Percentiles rank a stretch among this genome's conserved stretches.
Evolutionary conservation across 2,888 invertebrate species (phyloP).

Genomic region (Melanostoma scalare): DNA sequence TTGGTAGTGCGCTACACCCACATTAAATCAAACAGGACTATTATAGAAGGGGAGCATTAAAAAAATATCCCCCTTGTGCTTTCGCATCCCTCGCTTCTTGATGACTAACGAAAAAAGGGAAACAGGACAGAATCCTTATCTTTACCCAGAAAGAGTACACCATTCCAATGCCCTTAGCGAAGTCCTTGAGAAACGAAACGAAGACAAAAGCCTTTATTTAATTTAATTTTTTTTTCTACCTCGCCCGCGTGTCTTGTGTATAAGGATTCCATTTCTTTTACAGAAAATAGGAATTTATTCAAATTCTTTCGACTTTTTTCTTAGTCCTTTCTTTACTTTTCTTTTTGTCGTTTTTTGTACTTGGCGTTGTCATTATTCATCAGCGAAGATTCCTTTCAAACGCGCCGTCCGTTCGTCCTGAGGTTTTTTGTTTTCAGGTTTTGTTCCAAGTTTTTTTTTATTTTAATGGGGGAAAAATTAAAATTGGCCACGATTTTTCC

Average conservation of each 20-base stretch:
- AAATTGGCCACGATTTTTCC: conserved; percentile 81
- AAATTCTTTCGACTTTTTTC: conserved; percentile 61
- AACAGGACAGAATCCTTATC: conserved; percentile 65
- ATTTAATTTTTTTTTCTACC: conserved; percentile 77
- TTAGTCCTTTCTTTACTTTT: conserved; percentile 50
- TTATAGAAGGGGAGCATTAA: conserved; percentile 14
- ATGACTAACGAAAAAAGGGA: conserved; percentile 48
- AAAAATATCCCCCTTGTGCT: conserved; percentile 19
- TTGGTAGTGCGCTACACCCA: conserved; percentile 19
- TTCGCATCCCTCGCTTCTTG: conserved; percentile 10
- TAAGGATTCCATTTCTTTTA: conserved; percentile 65
- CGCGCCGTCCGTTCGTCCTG: conserved; percentile 51
- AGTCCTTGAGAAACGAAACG: conserved; percentile 64
- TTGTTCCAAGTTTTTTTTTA: conserved; percentile 49
- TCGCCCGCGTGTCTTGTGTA: conserved; percentile 43
- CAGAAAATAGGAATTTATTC: conserved; percentile 70
- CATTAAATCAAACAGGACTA: conserved; percentile 54
- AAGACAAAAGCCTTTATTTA: conserved; percentile 78
- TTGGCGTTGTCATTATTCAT: conserved; percentile 79
- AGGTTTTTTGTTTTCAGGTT: conserved; percentile 60
- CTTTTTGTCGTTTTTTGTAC: conserved; percentile 68
- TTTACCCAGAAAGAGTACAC: conserved; percentile 56
- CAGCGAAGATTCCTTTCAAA: conserved; percentile 74
- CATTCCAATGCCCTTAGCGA: conserved; percentile 28
- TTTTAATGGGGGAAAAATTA: conserved; percentile 78